phyloP scores from a whole-genome alignment of 1,140 invertebrate species.

The Brachionus angularis region DNA sequence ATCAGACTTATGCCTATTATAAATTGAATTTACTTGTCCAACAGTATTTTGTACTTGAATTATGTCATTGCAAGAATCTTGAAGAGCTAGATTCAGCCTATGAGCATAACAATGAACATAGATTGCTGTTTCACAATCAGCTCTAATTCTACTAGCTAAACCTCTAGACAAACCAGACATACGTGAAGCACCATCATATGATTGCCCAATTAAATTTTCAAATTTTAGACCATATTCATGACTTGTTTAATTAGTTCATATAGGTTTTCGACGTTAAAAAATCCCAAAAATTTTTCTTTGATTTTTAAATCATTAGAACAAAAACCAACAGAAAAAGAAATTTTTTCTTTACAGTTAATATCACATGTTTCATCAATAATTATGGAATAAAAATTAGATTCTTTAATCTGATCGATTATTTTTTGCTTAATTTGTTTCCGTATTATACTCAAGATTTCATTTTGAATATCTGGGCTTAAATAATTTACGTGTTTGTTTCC shows the following conservation, averaged over 20 bases:
- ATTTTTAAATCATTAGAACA: neutral
- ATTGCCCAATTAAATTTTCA: conserved; percentile 5
- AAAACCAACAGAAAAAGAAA: conserved; percentile 14
- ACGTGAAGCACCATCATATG: neutral
- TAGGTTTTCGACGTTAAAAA: conserved; percentile 1
- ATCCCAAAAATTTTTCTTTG: conserved; percentile 16
- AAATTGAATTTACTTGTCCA: conserved; percentile 16
- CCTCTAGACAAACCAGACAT: conserved; percentile 1
- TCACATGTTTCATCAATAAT: conserved; percentile 14
- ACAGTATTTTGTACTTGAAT: conserved; percentile 11
- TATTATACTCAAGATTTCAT: neutral
- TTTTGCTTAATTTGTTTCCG: neutral
- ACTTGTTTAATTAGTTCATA: neutral
- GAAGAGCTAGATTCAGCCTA: neutral
- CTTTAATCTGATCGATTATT: neutral
- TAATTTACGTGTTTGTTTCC: neutral
- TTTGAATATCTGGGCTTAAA: conserved; percentile 5
- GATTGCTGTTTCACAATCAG: neutral
- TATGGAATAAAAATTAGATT: neutral
- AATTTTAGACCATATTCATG: neutral
- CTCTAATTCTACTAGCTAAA: neutral
- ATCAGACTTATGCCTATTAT: no score
- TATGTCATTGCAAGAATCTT: neutral
- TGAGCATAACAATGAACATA: conserved; percentile 33
- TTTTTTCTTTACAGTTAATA: conserved; percentile 10